A percentile compares a stretch with the other conserved stretches of the same genome.
Evolutionary conservation across 1,140 invertebrate genomes (phyloP).

Genomic region (Drosophila asahinai): DNA sequence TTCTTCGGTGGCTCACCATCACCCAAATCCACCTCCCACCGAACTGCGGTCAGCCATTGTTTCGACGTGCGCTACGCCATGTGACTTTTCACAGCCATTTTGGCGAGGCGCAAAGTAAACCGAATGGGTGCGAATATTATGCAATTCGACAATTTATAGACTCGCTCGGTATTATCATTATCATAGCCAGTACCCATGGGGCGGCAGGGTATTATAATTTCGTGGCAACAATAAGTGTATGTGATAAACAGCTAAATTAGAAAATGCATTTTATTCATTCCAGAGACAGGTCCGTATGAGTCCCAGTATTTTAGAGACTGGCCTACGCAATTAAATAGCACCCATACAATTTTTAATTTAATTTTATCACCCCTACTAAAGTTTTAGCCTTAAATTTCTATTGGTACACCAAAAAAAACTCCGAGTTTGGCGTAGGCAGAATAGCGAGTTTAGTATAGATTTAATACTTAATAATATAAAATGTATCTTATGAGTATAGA

Average conservation of each 20-base stretch:
- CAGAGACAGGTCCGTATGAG: not conserved
- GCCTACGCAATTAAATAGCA: not conserved
- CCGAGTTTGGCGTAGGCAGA: too few relatives aligned
- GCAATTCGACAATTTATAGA: slow-evolving; percentile 49
- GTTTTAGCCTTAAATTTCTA: too few relatives aligned
- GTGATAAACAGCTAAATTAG: not conserved
- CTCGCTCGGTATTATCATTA: slow-evolving; percentile 38
- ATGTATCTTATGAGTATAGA: too few relatives aligned
- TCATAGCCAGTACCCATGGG: not conserved
- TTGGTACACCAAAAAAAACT: too few relatives aligned
- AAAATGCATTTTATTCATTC: too few relatives aligned
- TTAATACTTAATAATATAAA: too few relatives aligned
- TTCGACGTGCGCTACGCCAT: slow-evolving; percentile 46
- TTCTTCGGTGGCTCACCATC: slow-evolving; percentile 25
- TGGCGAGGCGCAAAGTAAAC: slow-evolving; percentile 55
- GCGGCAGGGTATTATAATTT: not conserved
- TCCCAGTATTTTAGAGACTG: not conserved
- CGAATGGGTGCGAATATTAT: slow-evolving; percentile 68
- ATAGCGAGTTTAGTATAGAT: too few relatives aligned
- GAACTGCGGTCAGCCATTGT: slow-evolving; percentile 60
- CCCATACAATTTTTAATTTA: too few relatives aligned
- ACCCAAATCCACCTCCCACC: slow-evolving; percentile 21
- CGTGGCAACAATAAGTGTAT: not conserved
- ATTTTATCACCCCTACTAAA: too few relatives aligned
- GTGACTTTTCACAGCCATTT: slow-evolving; percentile 76